phyloP scores from a whole-genome alignment of 2,888 invertebrate genomes.

The Stegana nigrithorax region DNA sequence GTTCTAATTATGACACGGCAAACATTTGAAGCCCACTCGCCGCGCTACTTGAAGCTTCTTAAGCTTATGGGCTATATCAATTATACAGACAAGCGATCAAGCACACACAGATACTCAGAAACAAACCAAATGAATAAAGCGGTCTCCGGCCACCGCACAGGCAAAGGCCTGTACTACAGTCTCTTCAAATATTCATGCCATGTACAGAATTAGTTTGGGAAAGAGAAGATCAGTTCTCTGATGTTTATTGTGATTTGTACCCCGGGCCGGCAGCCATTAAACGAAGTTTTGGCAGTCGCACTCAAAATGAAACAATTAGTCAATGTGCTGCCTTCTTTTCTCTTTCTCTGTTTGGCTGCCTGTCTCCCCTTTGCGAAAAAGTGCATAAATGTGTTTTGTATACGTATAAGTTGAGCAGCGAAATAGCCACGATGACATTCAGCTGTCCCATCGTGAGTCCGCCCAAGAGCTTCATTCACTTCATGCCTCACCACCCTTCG shows the following conservation, averaged over 20 bases:
- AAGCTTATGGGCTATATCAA: conserved; percentile 22
- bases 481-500: neutral
- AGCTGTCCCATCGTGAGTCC: neutral
- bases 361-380: neutral
- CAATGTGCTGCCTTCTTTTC: neutral
- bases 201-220: conserved; percentile 25
- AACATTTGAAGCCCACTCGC: conserved; percentile 7
- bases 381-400: conserved; percentile 1
- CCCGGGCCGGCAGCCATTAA: conserved; percentile 8
- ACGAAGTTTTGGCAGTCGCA: neutral
- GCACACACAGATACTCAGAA: neutral
- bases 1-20: conserved; percentile 32
- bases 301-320: conserved; percentile 1
- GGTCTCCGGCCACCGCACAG: no score
- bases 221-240: neutral
- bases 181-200: conserved; percentile 37
- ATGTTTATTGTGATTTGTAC: conserved; percentile 1
- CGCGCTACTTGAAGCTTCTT: conserved; percentile 31
- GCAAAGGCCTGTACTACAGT: conserved; percentile 19
- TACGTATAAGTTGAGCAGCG: conserved; percentile 27
- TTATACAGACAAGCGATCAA: conserved; percentile 8
- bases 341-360: neutral
- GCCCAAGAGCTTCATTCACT: no score
- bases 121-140: neutral
- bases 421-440: conserved; percentile 38